Conservation (phyloP, 1,140 invertebrate species). For the Orussus abietinus region DNA sequence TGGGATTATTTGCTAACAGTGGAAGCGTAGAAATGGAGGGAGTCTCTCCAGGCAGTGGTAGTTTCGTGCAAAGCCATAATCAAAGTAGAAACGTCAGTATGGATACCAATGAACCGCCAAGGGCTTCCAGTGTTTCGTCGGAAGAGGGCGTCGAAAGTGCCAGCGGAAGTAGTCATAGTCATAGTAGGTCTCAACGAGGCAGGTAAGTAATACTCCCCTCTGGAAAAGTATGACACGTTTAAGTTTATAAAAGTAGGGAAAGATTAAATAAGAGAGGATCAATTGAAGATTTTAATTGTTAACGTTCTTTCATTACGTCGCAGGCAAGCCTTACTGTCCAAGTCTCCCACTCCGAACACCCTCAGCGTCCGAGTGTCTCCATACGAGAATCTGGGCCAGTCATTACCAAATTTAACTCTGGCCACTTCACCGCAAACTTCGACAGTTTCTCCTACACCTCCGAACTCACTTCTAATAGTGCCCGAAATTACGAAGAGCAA, state of each 20-base stretch:
- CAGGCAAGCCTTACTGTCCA: slow-evolving; percentile 45
- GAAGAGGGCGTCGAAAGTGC: slow-evolving; percentile 53
- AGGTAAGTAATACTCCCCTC: too few species aligned
- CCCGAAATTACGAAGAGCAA: slow-evolving; percentile 52
- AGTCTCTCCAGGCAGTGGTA: slow-evolving; percentile 52
- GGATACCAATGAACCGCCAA: slow-evolving; percentile 53
- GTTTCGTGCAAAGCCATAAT: slow-evolving; percentile 49
- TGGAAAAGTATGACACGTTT: too few species aligned
- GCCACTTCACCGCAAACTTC: slow-evolving; percentile 53
- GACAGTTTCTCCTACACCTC: slow-evolving; percentile 46
- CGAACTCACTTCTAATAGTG: slow-evolving; percentile 51
- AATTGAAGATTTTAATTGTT: too few species aligned
- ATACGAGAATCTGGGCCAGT: slow-evolving; percentile 64
- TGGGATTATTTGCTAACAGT: slow-evolving; percentile 41
- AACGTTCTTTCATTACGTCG: slow-evolving; percentile 1
- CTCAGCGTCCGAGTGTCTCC: slow-evolving; percentile 69
- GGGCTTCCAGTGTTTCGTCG: slow-evolving; percentile 59
- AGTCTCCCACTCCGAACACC: slow-evolving; percentile 64
- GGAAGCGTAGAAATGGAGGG: slow-evolving; percentile 74
- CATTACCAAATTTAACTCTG: slow-evolving; percentile 67
- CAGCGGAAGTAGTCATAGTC: slow-evolving; percentile 42
- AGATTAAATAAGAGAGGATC: too few species aligned
- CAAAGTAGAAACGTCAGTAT: slow-evolving; percentile 56
- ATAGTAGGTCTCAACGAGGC: slow-evolving; percentile 41
- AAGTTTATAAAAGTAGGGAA: too few species aligned